Conservation (phyloP, 2,888 invertebrate species). For the Ischnus inquisitorius region DNA sequence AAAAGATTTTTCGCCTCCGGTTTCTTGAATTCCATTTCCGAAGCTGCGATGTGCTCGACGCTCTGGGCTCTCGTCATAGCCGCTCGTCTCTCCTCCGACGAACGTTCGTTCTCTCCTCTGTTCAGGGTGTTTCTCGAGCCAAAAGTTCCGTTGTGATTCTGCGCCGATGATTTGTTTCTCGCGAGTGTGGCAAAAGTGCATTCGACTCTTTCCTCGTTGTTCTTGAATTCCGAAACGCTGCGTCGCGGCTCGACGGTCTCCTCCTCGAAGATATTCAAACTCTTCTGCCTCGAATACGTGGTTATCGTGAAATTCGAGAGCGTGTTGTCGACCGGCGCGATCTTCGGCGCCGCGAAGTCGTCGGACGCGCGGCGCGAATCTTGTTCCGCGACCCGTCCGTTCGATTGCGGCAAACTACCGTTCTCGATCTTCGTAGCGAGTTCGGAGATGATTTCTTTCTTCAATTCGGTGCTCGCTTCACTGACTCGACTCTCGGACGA, state of each 20-base stretch:
- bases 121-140: constrained; percentile 33
- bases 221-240: constrained; percentile 33
- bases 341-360: constrained; percentile 72
- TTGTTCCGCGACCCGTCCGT: constrained; percentile 66
- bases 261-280: constrained; percentile 81
- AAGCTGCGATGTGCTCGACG: constrained; percentile 44
- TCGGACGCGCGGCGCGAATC: constrained; percentile 50
- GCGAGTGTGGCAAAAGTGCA: constrained; percentile 73
- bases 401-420: constrained; percentile 67
- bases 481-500: constrained; percentile 51
- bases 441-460: constrained; percentile 79
- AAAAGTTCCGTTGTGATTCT: constrained; percentile 25
- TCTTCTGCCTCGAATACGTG: constrained; percentile 81
- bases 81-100: constrained; percentile 10
- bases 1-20: constrained; percentile 30
- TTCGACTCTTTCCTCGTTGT: constrained; percentile 68
- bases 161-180: constrained; percentile 64
- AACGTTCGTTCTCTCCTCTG: constrained; percentile 12
- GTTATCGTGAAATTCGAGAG: constrained; percentile 83
- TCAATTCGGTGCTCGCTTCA: constrained; percentile 68
- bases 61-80: constrained; percentile 53
- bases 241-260: constrained; percentile 65
- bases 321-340: constrained; percentile 81
- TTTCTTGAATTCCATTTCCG: constrained; percentile 41
- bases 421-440: constrained; percentile 79